Conservation (phyloP, 2,888 invertebrate species). For the Synanthedon andrenaeformis region DNA sequence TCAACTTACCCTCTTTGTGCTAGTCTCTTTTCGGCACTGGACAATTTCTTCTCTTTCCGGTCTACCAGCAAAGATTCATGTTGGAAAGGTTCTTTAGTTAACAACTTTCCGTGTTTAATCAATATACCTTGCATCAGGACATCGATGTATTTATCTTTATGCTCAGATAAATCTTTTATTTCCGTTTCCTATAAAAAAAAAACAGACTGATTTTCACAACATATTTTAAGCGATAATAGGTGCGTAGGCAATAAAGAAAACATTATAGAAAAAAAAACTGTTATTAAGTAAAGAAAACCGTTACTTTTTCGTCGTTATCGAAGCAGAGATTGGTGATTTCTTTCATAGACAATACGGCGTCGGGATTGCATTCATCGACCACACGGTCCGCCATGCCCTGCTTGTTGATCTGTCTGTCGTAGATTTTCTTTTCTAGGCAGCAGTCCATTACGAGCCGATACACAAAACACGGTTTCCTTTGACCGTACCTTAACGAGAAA, state of each 20-base stretch:
- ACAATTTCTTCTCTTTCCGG: slow-evolving; percentile 93
- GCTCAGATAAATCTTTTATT: slow-evolving; percentile 77
- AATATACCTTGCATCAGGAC: slow-evolving; percentile 83
- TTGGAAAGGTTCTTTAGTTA: slow-evolving; percentile 91
- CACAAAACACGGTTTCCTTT: slow-evolving; percentile 93
- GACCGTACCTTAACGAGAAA: slow-evolving; percentile 79
- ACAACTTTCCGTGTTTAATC: slow-evolving; percentile 70
- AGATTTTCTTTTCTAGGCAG: slow-evolving; percentile 97
- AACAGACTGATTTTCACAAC: neutral
- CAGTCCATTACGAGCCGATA: slow-evolving; percentile 97
- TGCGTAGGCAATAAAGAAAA: too few species aligned
- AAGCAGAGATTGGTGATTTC: slow-evolving; percentile 91
- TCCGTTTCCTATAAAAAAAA: slow-evolving; percentile 72
- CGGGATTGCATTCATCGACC: slow-evolving; percentile 97
- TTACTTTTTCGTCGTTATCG: slow-evolving; percentile 82
- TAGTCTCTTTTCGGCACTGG: slow-evolving; percentile 91
- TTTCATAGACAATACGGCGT: slow-evolving; percentile 90
- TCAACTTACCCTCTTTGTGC: slow-evolving; percentile 79
- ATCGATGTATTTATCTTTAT: slow-evolving; percentile 83
- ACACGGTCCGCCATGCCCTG: slow-evolving; percentile 98
- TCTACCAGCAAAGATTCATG: slow-evolving; percentile 96
- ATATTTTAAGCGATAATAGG: too few species aligned
- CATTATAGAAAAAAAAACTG: too few species aligned
- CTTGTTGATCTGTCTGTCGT: slow-evolving; percentile 97
- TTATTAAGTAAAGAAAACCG: neutral